Percentiles rank a stretch among this genome's conserved stretches.
phyloP scores from a whole-genome alignment of 2,113 vertebrate genomes.

The Vombatus ursinus region DNA sequence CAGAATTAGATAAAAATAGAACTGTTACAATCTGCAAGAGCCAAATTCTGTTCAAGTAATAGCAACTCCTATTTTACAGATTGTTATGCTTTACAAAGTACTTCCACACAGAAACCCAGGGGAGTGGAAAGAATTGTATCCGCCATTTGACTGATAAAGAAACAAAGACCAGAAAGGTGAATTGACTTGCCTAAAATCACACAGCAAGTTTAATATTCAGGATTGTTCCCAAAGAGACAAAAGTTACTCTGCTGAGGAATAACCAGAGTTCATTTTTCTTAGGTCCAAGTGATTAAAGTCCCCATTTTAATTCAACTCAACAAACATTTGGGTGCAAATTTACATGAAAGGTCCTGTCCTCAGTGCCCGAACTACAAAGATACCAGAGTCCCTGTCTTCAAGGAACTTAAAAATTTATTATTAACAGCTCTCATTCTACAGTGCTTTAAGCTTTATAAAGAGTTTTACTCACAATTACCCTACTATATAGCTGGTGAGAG shows the following conservation, averaged over 20 bases:
- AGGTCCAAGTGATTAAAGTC: background rate
- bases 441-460: background rate
- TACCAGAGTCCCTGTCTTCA: background rate
- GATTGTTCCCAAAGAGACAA: background rate
- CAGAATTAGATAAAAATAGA: slow-evolving; percentile 49
- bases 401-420: background rate
- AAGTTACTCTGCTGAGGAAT: background rate
- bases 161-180: slow-evolving; percentile 15
- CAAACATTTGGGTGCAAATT: background rate
- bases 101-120: background rate
- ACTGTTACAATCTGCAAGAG: slow-evolving; percentile 14
- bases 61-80: background rate
- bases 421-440: background rate
- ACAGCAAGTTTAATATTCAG: background rate
- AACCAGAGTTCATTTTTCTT: background rate
- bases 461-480: background rate
- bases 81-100: background rate
- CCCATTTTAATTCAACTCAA: background rate
- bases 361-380: background rate
- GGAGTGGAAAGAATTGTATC: background rate
- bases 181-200: slow-evolving; percentile 6
- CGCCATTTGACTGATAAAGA: slow-evolving; percentile 15
- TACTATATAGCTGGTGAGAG: background rate
- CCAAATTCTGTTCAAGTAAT: slow-evolving; percentile 53
- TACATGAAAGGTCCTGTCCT: background rate